These are phyloP conservation scores for Pachycephala philippinensis DNA, from an alignment of 2,113 vertebrate species.

Conservation along the genomic window DNA sequence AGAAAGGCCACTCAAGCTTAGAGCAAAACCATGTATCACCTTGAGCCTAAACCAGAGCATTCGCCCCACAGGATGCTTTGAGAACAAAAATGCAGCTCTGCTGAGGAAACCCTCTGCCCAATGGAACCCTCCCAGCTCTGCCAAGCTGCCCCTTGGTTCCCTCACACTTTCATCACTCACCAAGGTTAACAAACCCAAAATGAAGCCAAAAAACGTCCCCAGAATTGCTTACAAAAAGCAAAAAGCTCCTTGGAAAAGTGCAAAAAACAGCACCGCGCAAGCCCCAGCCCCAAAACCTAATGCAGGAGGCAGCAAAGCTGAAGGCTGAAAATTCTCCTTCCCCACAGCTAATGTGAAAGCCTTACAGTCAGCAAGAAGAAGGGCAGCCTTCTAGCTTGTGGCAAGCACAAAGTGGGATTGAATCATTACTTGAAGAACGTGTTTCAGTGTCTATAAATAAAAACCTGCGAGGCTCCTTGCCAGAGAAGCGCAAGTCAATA, in stretches of 20 bases:
- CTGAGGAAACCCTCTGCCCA: background rate
- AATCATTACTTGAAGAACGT: slow-evolving; percentile 64
- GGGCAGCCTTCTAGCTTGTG: slow-evolving; percentile 56
- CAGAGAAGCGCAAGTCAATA: slow-evolving; percentile 69
- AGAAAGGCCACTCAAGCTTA: background rate
- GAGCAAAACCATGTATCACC: background rate
- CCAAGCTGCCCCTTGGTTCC: background rate
- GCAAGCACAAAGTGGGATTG: slow-evolving; percentile 51
- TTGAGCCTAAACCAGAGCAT: background rate
- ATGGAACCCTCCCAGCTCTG: background rate
- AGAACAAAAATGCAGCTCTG: background rate
- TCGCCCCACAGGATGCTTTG: background rate
- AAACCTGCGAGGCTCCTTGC: slow-evolving; percentile 46
- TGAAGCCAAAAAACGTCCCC: background rate
- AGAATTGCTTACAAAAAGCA: background rate
- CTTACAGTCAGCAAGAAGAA: slow-evolving; percentile 52
- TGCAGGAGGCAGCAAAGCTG: background rate
- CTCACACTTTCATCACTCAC: background rate
- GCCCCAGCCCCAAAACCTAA: background rate
- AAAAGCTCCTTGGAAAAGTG: background rate
- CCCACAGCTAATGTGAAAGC: slow-evolving; percentile 42
- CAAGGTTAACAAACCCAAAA: background rate
- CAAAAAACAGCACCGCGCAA: background rate
- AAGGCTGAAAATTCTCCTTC: background rate
- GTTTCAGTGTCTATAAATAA: slow-evolving; percentile 72